Percentiles rank a stretch among this genome's conserved stretches.
These are phyloP conservation scores for Bolinopsis microptera DNA, from an alignment of 37 sponge, comb jelly and placozoan species.

Conservation along the genomic window DNA sequence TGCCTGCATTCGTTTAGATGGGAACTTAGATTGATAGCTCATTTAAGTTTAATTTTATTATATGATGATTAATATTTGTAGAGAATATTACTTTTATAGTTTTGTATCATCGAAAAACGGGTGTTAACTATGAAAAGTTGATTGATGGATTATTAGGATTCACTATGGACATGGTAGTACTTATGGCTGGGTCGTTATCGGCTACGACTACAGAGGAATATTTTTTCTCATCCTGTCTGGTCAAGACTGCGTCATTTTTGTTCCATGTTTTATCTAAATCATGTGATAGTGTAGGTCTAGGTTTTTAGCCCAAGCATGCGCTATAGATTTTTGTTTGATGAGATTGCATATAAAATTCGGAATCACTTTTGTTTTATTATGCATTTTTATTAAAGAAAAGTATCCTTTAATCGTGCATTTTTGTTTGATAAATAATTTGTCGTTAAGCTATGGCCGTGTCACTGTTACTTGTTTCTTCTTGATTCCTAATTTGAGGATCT, in stretches of 20 bases:
- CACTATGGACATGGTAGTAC: too few species aligned
- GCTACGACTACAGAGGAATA: too few species aligned
- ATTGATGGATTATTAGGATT: background rate
- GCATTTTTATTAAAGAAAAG: background rate
- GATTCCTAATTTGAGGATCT: background rate
- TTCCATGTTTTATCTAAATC: too few species aligned
- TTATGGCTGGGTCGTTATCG: too few species aligned
- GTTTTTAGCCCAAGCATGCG: background rate
- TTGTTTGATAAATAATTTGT: background rate
- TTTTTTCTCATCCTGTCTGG: too few species aligned
- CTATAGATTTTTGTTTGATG: background rate
- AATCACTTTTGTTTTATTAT: background rate
- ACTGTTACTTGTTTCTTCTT: background rate
- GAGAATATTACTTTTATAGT: constrained; percentile 24
- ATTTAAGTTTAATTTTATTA: constrained; percentile 53
- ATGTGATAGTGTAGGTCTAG: background rate
- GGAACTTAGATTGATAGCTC: background rate
- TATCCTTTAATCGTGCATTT: background rate
- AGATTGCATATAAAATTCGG: background rate
- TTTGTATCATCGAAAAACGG: constrained; percentile 26
- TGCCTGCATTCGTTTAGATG: background rate
- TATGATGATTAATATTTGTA: constrained; percentile 44
- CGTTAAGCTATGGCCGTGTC: background rate
- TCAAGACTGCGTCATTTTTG: too few species aligned
- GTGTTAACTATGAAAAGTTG: background rate